Evolutionary conservation across 1,140 invertebrate genomes (phyloP).

Genomic region (Drosophila nasuta): DNA sequence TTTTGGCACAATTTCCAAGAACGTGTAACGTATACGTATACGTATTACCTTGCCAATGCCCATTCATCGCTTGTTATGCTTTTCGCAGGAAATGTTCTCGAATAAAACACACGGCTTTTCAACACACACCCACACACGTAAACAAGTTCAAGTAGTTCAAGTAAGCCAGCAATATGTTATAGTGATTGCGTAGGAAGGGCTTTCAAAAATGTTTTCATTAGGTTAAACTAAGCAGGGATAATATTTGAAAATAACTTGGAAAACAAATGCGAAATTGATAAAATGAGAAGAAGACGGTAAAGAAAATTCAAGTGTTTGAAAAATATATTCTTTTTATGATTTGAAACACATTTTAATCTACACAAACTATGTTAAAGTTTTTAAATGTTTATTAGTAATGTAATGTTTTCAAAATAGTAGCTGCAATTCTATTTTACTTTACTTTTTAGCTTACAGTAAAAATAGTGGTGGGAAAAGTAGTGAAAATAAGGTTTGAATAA

Average conservation of each 20-base stretch:
- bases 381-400: no score
- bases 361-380: no score
- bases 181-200: not conserved
- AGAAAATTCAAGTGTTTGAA: no score
- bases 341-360: no score
- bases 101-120: no score
- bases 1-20: constrained; percentile 17
- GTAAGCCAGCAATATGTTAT: not conserved
- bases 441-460: not conserved
- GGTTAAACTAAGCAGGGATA: not conserved
- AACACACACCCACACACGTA: no score
- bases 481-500: not conserved
- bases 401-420: not conserved
- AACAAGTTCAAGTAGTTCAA: not conserved
- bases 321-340: no score
- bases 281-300: no score
- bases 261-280: no score
- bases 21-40: not conserved
- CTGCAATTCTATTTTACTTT: not conserved
- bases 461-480: not conserved
- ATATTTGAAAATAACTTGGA: no score
- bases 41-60: not conserved
- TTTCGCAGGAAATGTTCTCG: constrained; percentile 1
- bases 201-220: not conserved
- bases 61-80: constrained; percentile 2